Evolutionary conservation across 1,140 invertebrate genomes (phyloP), one percentile per base, ranked within the genome.

Genomic region (Marisa cornuarietis): DNA sequence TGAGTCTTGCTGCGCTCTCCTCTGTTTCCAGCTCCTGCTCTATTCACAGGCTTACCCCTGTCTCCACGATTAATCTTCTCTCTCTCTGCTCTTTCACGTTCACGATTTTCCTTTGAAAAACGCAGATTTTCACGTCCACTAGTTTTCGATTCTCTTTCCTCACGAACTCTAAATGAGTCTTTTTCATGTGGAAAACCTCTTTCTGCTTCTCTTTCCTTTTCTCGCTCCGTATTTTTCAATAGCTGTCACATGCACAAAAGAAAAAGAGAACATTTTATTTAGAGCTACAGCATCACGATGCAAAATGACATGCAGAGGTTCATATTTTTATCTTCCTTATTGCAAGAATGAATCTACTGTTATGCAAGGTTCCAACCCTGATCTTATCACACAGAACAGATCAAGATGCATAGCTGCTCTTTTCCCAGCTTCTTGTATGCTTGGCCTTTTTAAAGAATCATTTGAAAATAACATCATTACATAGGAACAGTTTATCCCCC

Each of bases 181-280:
- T 78, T 83, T 63, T 58, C 75, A 62, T 73, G 73, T 31, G 68
- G 63, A n/a, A 61, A 42, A 22, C 77, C 54, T 65, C 81, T 82
- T 42, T 83, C 76, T 52, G 62, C 71, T 26, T 83, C 84, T 75
- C 82, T 77, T 16, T 87, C 83, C 58, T 85, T 87, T 65, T 90
- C 85, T 24, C 87, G 76, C 74, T 90, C 87, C 16, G 84, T 76
- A 77, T 90, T 87, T 74, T 83, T 85, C 79, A 87, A 76, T 16
- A 87, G 51, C 85, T 88, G 77, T 52, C 49, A 72, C 3, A 31
- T 16, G 61, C 26, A 31, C 42, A 77, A 71, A 22, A 51, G 71
- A 18, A 79, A 20, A 75, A 16, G 72, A n/a, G 0, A 66, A 66
- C 6, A 20, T 76, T 11, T 62, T 42, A 5, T 24, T 76, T 14